These are phyloP conservation scores for Montipora sp. DNA, from an alignment of 64 coral and sea anemone species.

Conservation along the genomic window DNA sequence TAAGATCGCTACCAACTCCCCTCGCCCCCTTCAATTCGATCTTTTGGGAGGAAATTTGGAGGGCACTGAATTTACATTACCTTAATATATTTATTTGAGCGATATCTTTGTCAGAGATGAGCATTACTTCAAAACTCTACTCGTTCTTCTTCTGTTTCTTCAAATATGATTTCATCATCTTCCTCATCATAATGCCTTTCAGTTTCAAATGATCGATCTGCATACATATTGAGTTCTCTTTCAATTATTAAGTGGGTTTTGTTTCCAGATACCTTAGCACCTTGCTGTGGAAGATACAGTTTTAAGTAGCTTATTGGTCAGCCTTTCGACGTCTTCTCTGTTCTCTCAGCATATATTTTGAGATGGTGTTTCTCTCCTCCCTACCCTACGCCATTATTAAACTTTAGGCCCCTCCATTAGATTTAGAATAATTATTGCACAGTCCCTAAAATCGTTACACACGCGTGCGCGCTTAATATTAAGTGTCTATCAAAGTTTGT, in stretches of 20 bases:
- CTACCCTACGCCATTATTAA: not conserved
- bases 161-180: no score
- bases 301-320: constrained; percentile 31
- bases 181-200: not conserved
- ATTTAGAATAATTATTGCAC: constrained; percentile 16
- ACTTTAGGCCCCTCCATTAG: not conserved
- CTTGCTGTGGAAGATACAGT: constrained; percentile 14
- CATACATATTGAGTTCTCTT: constrained; percentile 25
- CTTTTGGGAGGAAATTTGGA: not conserved
- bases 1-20: not conserved
- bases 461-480: no score
- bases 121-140: no score
- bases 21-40: not conserved
- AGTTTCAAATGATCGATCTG: constrained; percentile 9
- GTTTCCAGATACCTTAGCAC: constrained; percentile 33
- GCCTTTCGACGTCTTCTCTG: constrained; percentile 38
- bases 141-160: no score
- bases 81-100: no score
- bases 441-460: not conserved
- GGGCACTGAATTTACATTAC: not conserved
- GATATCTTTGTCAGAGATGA: no score
- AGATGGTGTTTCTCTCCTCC: not conserved
- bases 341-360: constrained; percentile 48
- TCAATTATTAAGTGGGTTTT: constrained; percentile 20
- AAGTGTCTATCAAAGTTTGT: no score